phyloP scores from a whole-genome alignment of 2,113 vertebrate genomes.

The Jaculus jaculus region DNA sequence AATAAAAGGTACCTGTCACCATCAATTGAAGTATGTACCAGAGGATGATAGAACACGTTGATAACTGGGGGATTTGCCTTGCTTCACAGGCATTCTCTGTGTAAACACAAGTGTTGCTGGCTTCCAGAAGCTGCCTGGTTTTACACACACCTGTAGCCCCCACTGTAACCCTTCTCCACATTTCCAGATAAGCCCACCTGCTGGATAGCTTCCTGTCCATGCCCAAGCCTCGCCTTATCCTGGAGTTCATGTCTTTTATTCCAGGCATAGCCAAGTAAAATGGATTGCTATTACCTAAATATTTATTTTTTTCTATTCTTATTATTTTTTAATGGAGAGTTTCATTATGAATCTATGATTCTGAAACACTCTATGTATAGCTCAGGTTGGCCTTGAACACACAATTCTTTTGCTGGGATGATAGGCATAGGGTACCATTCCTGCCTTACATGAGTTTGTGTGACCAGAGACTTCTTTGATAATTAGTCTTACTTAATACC shows the following conservation, averaged over 20 bases:
- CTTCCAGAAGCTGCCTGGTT: background rate
- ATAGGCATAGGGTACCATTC: background rate
- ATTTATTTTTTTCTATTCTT: background rate
- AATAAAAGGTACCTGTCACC: constrained; percentile 43
- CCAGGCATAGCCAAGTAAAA: background rate
- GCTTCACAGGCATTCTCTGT: background rate
- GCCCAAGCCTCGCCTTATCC: background rate
- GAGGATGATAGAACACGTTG: constrained; percentile 24
- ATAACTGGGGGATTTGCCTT: background rate
- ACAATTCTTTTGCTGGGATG: background rate
- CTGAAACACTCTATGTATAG: background rate
- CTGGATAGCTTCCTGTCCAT: background rate
- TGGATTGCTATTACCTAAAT: background rate
- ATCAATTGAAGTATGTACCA: constrained; percentile 23
- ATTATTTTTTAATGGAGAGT: background rate
- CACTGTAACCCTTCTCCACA: background rate
- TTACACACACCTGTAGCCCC: background rate
- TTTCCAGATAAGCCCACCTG: background rate
- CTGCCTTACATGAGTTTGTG: background rate
- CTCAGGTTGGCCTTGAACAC: background rate
- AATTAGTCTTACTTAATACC: background rate
- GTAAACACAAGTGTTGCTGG: background rate
- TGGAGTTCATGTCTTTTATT: background rate
- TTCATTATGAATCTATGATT: background rate
- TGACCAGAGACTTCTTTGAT: background rate